Evolutionary conservation across 2,888 invertebrate species (phyloP).

Genomic region (Pinctada fucata): DNA sequence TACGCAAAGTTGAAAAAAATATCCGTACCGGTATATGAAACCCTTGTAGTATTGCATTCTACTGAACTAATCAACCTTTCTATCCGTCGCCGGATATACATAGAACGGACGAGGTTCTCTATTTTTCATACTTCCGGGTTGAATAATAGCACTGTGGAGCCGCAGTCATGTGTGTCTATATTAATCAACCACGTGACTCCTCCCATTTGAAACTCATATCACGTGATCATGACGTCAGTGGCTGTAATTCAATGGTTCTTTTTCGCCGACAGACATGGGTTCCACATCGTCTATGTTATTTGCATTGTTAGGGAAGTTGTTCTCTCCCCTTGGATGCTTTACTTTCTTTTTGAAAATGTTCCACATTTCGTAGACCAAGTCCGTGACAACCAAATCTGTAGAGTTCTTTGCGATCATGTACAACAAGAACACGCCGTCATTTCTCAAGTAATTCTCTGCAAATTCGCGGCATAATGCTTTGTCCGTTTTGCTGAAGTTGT

Average conservation of each 20-base stretch:
- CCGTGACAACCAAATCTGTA: slow-evolving; percentile 65
- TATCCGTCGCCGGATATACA: no score
- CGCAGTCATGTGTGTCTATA: no score
- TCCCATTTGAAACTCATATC: no score
- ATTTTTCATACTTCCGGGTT: no score
- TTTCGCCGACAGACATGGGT: slow-evolving; percentile 46
- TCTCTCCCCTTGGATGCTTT: not conserved
- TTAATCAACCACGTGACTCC: no score
- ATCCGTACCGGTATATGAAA: no score
- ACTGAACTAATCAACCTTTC: no score
- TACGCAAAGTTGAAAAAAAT: no score
- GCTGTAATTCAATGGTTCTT: slow-evolving; percentile 29
- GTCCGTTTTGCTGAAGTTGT: slow-evolving; percentile 60
- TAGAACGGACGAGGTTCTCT: no score
- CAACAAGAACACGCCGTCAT: slow-evolving; percentile 68
- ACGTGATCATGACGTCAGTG: not conserved
- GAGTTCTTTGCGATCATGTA: slow-evolving; percentile 67
- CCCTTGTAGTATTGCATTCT: no score
- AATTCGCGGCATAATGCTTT: slow-evolving; percentile 62
- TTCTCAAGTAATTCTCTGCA: slow-evolving; percentile 63
- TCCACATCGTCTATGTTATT: slow-evolving; percentile 42
- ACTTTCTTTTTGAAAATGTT: slow-evolving; percentile 50
- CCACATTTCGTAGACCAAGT: slow-evolving; percentile 63
- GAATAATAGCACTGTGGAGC: no score
- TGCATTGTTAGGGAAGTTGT: not conserved